Evolutionary conservation across 2,113 vertebrate species (phyloP), one percentile per base, ranked within the genome.

Genomic region (Megaceryle torquata): DNA sequence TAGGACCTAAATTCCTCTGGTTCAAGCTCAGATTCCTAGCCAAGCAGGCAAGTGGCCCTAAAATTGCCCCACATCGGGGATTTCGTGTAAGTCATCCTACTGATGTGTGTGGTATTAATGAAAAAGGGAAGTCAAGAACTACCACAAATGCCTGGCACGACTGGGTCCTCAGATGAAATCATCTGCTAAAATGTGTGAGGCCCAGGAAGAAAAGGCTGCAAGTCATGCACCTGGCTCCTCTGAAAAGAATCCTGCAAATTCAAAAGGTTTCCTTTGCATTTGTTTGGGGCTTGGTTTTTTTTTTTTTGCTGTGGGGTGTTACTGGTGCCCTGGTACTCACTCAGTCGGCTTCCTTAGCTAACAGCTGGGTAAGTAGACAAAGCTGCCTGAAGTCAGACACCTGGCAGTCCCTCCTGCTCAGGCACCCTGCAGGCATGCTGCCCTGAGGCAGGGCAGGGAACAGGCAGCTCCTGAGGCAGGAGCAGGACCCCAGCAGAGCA

Each of bases 241-340:
- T 39, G 43, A 76, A 74, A 69, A 86, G 48, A 91, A 84, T 20
- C 25, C 48, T 89, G 57, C 11, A 31, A 77, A 72, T 80, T 83
- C 44, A 69, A 48, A 46, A 72, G 13, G 29, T 28, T 54, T 64
- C 22, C 63, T 80, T 86, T 37, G 14, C 41, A 19, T 8, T 48
- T 53, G 20, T 10, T 31, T 60, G 59, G 16, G 26, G 25, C 26
- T 43, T 61, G 33, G 26, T 5, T 41, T 46, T 8, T 19, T 4
- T 41, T 46, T 10, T 19, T 19, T 0, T 1, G 2, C 10, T 13
- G 11, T 33, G 20, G 15, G 50, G 44, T 35, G 2, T 71, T 50
- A 44, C 51, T 2, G 15, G 53, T 28, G 39, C 29, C 35, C 39
- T 53, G 20, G 39, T 65, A 60, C 41, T 64, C 24, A 60, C 35